Conservation (phyloP, 2,113 vertebrate genomes). For the Naja naja region DNA sequence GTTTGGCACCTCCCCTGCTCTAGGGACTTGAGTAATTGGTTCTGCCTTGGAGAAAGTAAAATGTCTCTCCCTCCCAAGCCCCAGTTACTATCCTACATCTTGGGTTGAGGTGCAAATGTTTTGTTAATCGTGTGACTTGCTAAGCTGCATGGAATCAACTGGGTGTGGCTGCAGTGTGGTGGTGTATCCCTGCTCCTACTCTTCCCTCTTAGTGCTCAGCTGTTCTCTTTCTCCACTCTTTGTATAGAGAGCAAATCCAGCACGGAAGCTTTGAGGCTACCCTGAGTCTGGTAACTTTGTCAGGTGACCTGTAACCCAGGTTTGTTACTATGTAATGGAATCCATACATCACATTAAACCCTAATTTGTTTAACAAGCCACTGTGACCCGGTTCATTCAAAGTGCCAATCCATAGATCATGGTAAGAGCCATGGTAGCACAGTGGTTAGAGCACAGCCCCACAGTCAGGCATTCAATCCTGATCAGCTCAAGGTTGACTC, state of each 20-base stretch:
- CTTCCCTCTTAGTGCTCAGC: neutral
- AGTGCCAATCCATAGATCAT: neutral
- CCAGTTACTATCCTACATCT: neutral
- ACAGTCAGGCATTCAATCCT: neutral
- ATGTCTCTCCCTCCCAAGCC: neutral
- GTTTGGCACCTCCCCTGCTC: neutral
- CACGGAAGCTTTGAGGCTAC: neutral
- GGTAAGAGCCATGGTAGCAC: neutral
- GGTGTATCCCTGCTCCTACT: neutral
- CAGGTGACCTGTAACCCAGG: neutral
- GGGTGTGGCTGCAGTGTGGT: constrained; percentile 13
- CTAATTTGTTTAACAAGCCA: neutral
- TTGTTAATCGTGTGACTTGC: constrained; percentile 1
- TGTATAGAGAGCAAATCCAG: neutral
- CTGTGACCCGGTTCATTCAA: neutral
- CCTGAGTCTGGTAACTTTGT: neutral
- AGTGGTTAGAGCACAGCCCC: neutral
- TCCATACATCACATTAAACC: neutral
- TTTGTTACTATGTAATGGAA: neutral
- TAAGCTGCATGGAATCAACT: neutral
- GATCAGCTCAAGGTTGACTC: neutral
- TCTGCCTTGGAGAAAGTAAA: neutral
- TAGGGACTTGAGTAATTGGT: neutral
- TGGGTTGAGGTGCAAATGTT: neutral
- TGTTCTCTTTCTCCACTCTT: neutral